These are phyloP conservation scores for Ricordea florida DNA, from an alignment of 92 coral and sea anemone species.

Conservation along the genomic window DNA sequence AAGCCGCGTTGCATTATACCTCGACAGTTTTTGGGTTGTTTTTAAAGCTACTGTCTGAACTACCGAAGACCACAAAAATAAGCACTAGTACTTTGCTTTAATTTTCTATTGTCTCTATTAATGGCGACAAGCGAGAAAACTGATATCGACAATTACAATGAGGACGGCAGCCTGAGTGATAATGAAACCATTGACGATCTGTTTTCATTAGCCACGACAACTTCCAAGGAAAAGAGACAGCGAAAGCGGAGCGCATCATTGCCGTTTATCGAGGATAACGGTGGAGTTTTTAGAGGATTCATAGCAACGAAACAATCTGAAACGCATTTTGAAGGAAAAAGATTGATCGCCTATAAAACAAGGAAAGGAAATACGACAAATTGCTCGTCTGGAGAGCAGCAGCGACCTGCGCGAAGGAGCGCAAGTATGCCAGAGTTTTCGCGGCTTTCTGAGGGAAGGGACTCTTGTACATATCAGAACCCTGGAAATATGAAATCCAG, in stretches of 20 bases:
- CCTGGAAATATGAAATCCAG: background rate
- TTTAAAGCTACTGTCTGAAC: too few species aligned
- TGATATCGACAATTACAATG: conserved; percentile 1
- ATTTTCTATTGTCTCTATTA: background rate
- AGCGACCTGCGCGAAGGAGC: conserved; percentile 45
- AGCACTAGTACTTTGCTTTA: background rate
- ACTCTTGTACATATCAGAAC: background rate
- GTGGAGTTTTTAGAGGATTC: conserved; percentile 13
- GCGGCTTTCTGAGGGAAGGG: conserved; percentile 18
- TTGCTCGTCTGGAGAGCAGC: background rate
- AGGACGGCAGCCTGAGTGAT: conserved; percentile 29
- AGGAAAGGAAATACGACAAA: too few species aligned
- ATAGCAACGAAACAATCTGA: background rate
- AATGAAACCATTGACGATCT: conserved; percentile 40
- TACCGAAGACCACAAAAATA: background rate
- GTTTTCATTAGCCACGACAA: conserved; percentile 25
- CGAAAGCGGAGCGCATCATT: conserved; percentile 50
- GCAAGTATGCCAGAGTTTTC: conserved; percentile 71
- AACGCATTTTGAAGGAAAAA: background rate
- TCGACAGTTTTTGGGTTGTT: too few species aligned
- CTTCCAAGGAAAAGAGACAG: background rate
- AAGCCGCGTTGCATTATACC: too few species aligned
- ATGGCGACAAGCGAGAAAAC: conserved; percentile 21
- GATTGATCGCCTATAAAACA: too few species aligned
- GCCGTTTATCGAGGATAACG: conserved; percentile 36